phyloP scores from a whole-genome alignment of 2,888 invertebrate species.

The Athetis lepigone region DNA sequence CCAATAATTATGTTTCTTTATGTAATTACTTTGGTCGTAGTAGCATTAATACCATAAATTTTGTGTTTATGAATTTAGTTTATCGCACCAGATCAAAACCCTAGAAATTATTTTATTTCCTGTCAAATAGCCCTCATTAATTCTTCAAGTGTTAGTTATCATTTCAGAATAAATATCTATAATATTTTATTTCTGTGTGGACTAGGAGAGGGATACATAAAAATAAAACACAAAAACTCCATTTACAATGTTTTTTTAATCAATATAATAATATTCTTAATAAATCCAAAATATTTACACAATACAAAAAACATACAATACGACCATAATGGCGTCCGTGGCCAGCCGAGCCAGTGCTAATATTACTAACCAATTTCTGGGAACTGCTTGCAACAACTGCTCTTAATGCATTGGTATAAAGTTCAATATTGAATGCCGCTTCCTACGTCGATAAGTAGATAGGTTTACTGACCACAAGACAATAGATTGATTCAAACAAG shows the following conservation, averaged over 20 bases:
- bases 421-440: constrained; percentile 62
- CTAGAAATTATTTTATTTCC: no score
- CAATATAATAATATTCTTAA: constrained; percentile 90
- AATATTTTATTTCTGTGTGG: no score
- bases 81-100: no score
- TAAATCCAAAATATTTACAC: constrained; percentile 91
- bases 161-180: no score
- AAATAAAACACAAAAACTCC: constrained; percentile 77
- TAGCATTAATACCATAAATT: no score
- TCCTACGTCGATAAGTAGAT: constrained; percentile 31
- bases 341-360: constrained; percentile 69
- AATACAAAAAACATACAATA: constrained; percentile 90
- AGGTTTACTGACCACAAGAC: constrained; percentile 41
- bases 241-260: constrained; percentile 91
- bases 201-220: not conserved
- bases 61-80: no score
- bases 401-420: constrained; percentile 60
- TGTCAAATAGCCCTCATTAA: no score
- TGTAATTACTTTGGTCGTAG: no score
- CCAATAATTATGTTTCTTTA: no score
- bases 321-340: constrained; percentile 83
- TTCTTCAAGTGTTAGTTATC: no score
- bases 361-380: constrained; percentile 60
- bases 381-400: constrained; percentile 64
- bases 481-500: constrained; percentile 43